Base-by-base conservation (phyloP, 1,140 invertebrate genomes). In the Hyposmocoma kahamanoa region DNA sequence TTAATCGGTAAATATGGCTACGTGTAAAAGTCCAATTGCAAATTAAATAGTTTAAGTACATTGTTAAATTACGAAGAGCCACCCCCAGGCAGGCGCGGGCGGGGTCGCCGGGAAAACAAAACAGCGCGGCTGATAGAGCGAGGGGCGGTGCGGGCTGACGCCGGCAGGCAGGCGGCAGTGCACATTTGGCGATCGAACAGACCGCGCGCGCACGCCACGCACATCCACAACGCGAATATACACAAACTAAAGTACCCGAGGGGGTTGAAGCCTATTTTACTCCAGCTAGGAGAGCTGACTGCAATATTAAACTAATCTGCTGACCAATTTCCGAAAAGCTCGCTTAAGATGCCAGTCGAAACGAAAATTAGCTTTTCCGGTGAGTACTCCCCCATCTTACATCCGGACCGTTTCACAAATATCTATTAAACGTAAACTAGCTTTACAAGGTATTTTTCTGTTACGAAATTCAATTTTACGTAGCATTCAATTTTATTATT, bases 351-450 rank as follows among this genome's bases (percentile, higher is more conserved):
- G 80, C 80, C 80, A 54, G 78, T 78, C 52, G 80, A 84, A 74
- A 84, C 78, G 42, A 84, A 70, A 80, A 84, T 84, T 48, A 80
- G 80, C 66, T 84, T 84, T 59, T 84, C 80, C 54, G 80, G 80
- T 84, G 51, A 82, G 80, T 80, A n/a, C n/a, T n/a, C n/a, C n/a
- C n/a, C n/a, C n/a, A n/a, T n/a, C n/a, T n/a, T n/a, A n/a, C n/a
- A n/a, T n/a, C n/a, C n/a, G n/a, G n/a, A n/a, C n/a, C n/a, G n/a
- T n/a, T n/a, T n/a, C n/a, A n/a, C n/a, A n/a, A n/a, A n/a, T n/a
- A n/a, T n/a, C n/a, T n/a, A n/a, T n/a, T n/a, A n/a, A n/a, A n/a
- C n/a, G n/a, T n/a, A n/a, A n/a, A n/a, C n/a, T n/a, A n/a, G n/a
- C n/a, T n/a, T n/a, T n/a, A n/a, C n/a, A n/a, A n/a, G n/a, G n/a